Evolutionary conservation across 1,140 invertebrate genomes (phyloP), one percentile per base, ranked within the genome.

Genomic region (Pinna nobilis): DNA sequence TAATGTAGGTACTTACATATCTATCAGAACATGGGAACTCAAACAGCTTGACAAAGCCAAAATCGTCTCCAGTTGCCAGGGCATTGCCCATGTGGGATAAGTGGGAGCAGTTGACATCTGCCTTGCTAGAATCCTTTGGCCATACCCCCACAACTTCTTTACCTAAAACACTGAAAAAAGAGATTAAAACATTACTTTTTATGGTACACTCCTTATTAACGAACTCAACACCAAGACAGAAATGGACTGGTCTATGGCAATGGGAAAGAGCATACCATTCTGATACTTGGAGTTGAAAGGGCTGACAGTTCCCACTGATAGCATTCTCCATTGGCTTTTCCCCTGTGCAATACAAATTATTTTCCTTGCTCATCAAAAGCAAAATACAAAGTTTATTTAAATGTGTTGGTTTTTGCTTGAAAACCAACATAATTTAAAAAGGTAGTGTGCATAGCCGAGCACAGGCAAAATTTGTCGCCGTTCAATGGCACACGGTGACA

Each of bases 61-160:
- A 88, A 66, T 90, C 89, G 82, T 90, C 89, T 18, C 89, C 89
- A 23, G 88, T 89, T 13, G 81, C 88, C 4, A 90, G 60, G n/a
- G 83, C 83, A 61, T 82, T 89, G 11, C 85, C 82, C n/a, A 76
- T 69, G 65, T 85, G 83, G 49, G 88, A 85, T 7, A 88, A 77
- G 65, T 88, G 82, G 11, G 85, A 79, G 76, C 87, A 88, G 75
- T 90, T 90, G 2, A 90, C 82, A 68, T 89, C 87, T 20, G 77
- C 85, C 37, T 87, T 85, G 47, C 67, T 59, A 1, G 86, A 78
- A 64, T 85, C 76, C 41, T 81, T 79, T 1, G 88, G 88, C 89
- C 89, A 90, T 57, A 89, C 88, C 37, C 89, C 89, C 18, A 88
- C 59, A 2, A 90, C 87, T 59, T 89, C 88, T 25, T 80, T 64